Conservation (phyloP, 2,113 vertebrate genomes). For the Corydoras maculifer region DNA sequence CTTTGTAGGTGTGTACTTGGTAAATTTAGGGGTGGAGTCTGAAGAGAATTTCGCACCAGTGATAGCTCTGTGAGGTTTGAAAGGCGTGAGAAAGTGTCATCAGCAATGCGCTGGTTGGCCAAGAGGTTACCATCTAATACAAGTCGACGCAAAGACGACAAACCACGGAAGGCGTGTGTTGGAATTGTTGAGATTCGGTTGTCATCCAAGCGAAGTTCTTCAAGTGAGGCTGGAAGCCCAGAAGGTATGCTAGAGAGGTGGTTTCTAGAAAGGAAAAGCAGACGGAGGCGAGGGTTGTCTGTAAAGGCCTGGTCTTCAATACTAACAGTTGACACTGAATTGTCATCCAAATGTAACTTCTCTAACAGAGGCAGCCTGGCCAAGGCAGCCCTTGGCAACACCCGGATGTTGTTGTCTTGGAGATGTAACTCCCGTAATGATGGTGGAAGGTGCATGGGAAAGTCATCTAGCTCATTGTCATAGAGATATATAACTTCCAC, state of each 20-base stretch:
- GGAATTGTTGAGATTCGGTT: conserved; percentile 94
- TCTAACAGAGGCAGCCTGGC: conserved; percentile 83
- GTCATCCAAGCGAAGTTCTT: conserved; percentile 88
- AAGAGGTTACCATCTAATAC: conserved; percentile 91
- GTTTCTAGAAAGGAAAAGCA: conserved; percentile 88
- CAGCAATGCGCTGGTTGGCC: conserved; percentile 90
- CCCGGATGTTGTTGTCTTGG: conserved; percentile 90
- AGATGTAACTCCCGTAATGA: conserved; percentile 86
- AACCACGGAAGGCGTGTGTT: conserved; percentile 82
- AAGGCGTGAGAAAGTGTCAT: conserved; percentile 88
- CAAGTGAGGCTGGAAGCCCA: conserved; percentile 80
- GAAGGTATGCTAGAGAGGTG: conserved; percentile 91
- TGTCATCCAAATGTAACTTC: conserved; percentile 88
- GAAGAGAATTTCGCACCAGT: conserved; percentile 82
- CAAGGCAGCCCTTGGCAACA: conserved; percentile 72
- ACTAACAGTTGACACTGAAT: conserved; percentile 88
- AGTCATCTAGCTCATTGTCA: conserved; percentile 84
- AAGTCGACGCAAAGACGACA: conserved; percentile 76
- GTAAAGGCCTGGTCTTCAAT: conserved; percentile 92
- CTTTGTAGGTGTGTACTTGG: conserved; percentile 77
- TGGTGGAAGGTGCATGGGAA: conserved; percentile 78
- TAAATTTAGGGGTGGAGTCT: conserved; percentile 80
- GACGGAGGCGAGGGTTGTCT: conserved; percentile 72
- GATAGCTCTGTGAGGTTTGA: conserved; percentile 88
- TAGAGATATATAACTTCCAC: conserved; percentile 88